Conservation (phyloP, 2,113 vertebrate species). For the Istiophorus platypterus region DNA sequence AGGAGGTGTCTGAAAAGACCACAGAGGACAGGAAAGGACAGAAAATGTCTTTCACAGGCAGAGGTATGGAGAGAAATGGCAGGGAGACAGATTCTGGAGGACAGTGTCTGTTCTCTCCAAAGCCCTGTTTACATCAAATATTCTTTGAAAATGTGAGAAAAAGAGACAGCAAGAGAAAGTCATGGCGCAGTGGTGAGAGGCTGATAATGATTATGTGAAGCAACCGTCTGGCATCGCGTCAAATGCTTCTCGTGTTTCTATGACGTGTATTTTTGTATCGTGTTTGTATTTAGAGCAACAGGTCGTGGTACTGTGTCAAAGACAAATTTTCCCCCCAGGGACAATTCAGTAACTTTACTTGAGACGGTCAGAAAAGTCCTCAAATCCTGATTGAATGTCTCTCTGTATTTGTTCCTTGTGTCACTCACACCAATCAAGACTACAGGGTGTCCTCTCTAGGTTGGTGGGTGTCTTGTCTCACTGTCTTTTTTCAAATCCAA, state of each 20-base stretch:
- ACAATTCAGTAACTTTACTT: too few relatives aligned
- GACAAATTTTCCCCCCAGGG: neutral
- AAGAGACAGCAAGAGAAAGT: constrained; percentile 42
- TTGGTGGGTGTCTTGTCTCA: neutral
- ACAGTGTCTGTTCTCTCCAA: constrained; percentile 37
- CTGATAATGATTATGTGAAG: constrained; percentile 26
- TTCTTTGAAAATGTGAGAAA: constrained; percentile 54
- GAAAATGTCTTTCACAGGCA: constrained; percentile 21
- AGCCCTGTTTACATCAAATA: neutral
- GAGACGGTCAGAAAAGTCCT: constrained; percentile 50
- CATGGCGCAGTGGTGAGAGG: constrained; percentile 33
- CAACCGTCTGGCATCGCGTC: neutral
- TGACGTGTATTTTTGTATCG: too few relatives aligned
- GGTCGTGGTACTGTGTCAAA: neutral
- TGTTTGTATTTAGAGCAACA: neutral
- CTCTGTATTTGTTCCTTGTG: constrained; percentile 36
- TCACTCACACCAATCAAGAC: constrained; percentile 18
- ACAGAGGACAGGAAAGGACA: constrained; percentile 18
- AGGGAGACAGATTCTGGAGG: constrained; percentile 46
- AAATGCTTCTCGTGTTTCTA: neutral
- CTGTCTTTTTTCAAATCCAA: neutral
- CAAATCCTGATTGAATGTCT: constrained; percentile 32
- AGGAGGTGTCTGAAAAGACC: constrained; percentile 15
- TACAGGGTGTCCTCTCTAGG: neutral
- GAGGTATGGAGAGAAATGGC: constrained; percentile 25